phyloP scores from a whole-genome alignment of 2,888 invertebrate genomes.

The Idaea biselata region DNA sequence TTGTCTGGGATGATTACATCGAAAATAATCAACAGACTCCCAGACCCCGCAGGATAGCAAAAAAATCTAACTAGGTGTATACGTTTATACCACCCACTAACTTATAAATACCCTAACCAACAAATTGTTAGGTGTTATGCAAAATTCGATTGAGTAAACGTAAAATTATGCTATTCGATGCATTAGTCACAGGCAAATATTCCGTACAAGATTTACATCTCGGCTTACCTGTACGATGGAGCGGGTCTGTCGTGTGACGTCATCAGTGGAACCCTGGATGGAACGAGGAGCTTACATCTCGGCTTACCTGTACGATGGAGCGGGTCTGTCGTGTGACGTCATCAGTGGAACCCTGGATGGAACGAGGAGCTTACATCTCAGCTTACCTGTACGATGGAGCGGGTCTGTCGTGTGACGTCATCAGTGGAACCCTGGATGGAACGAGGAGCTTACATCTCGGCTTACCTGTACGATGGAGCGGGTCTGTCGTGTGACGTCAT shows the following conservation, averaged over 20 bases:
- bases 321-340: conserved; percentile 86
- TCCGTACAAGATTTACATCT: conserved; percentile 6
- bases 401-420: conserved; percentile 86
- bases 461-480: conserved; percentile 86
- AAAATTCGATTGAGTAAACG: background rate
- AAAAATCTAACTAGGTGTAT: no score
- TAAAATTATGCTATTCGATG: background rate
- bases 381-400: conserved; percentile 85
- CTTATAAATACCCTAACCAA: background rate
- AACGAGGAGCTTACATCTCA: conserved; percentile 32
- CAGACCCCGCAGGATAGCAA: no score
- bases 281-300: conserved; percentile 78
- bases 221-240: conserved; percentile 85
- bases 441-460: no score
- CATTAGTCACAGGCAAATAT: background rate
- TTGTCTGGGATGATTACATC: no score
- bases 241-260: conserved; percentile 85
- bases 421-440: conserved; percentile 88
- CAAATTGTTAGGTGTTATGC: background rate
- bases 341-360: conserved; percentile 88
- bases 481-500: conserved; percentile 86
- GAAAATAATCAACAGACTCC: no score
- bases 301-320: conserved; percentile 85
- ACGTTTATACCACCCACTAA: background rate
- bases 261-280: conserved; percentile 88